Evolutionary conservation across 2,113 vertebrate species (phyloP).

Genomic region (Cheilinus undulatus): DNA sequence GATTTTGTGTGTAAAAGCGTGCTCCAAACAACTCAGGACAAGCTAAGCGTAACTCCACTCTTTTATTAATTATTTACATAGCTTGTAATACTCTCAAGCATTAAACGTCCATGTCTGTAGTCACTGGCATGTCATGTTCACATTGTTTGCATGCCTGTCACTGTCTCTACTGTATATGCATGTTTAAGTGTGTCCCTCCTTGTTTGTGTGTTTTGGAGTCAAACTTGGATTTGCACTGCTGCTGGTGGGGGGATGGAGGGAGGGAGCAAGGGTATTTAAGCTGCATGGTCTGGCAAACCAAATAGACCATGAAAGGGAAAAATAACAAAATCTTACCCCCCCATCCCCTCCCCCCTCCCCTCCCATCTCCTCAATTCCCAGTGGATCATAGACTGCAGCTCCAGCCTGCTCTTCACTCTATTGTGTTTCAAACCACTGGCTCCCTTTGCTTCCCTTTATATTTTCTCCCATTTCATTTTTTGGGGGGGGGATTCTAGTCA

Average conservation of each 20-base stretch:
- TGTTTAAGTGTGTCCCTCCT: slow-evolving; percentile 10
- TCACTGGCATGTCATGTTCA: not conserved
- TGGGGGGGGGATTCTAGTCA: slow-evolving; percentile 25
- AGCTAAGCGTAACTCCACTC: slow-evolving; percentile 16
- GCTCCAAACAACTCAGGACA: slow-evolving; percentile 50
- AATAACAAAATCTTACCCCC: slow-evolving; percentile 68
- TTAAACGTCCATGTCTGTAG: slow-evolving; percentile 18
- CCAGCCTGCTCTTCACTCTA: slow-evolving; percentile 49
- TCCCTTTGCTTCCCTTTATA: slow-evolving; percentile 58
- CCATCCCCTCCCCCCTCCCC: not conserved
- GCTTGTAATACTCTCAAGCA: slow-evolving; percentile 38
- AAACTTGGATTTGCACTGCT: slow-evolving; percentile 40
- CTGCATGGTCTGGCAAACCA: slow-evolving; percentile 69
- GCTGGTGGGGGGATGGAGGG: slow-evolving; percentile 25
- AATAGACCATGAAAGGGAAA: slow-evolving; percentile 78
- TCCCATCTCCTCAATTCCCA: slow-evolving; percentile 47
- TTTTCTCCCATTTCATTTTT: slow-evolving; percentile 54
- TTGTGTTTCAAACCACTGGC: slow-evolving; percentile 64
- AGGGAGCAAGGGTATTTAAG: slow-evolving; percentile 64
- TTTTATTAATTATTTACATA: slow-evolving; percentile 55
- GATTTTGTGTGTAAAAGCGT: slow-evolving; percentile 14
- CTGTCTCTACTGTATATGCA: slow-evolving; percentile 6
- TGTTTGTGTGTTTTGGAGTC: slow-evolving; percentile 28
- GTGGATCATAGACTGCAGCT: slow-evolving; percentile 55
- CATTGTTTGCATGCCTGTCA: slow-evolving; percentile 3